Percentiles rank a stretch among this genome's conserved stretches.
These are phyloP conservation scores for Drosophila kikkawai DNA, from an alignment of 1,140 invertebrate species.

Conservation along the genomic window DNA sequence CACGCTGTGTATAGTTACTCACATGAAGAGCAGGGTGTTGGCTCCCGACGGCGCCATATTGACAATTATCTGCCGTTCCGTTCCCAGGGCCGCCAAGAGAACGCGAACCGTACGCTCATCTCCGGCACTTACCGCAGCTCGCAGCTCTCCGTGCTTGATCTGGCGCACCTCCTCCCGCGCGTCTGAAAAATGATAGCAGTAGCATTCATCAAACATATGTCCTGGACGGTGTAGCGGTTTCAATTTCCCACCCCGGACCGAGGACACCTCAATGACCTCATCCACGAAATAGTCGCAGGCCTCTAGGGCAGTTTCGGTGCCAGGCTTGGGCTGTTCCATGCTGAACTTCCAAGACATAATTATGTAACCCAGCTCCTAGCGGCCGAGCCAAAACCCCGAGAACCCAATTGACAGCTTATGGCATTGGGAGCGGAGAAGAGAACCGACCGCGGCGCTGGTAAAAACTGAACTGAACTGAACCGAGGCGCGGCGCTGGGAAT, in stretches of 20 bases:
- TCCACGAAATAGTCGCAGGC: slow-evolving; percentile 89
- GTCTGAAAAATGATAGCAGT: slow-evolving; percentile 85
- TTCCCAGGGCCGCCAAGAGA: slow-evolving; percentile 88
- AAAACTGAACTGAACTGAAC: slow-evolving; percentile 56
- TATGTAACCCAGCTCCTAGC: slow-evolving; percentile 43
- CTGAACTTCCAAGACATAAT: slow-evolving; percentile 81
- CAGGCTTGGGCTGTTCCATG: slow-evolving; percentile 77
- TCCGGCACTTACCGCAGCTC: slow-evolving; percentile 90
- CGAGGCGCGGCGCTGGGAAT: slow-evolving; percentile 33
- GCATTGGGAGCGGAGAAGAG: slow-evolving; percentile 14
- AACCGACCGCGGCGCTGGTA: slow-evolving; percentile 34
- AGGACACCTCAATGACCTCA: slow-evolving; percentile 85
- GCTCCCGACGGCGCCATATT: slow-evolving; percentile 94
- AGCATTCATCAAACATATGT: slow-evolving; percentile 20
- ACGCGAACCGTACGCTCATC: slow-evolving; percentile 88
- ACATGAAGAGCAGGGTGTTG: slow-evolving; percentile 94
- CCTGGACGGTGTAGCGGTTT: slow-evolving; percentile 6
- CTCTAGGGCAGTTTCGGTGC: slow-evolving; percentile 88
- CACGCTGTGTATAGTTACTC: slow-evolving; percentile 75
- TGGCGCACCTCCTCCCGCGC: slow-evolving; percentile 90
- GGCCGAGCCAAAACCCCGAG: background rate
- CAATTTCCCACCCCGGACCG: slow-evolving; percentile 51
- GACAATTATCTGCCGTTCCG: slow-evolving; percentile 89
- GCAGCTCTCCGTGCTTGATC: slow-evolving; percentile 89
- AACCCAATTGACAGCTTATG: slow-evolving; percentile 33